A percentile compares a stretch with the other conserved stretches of the same genome.
Conservation (phyloP, 2,888 invertebrate genomes). For the Drosophila koepferae region DNA sequence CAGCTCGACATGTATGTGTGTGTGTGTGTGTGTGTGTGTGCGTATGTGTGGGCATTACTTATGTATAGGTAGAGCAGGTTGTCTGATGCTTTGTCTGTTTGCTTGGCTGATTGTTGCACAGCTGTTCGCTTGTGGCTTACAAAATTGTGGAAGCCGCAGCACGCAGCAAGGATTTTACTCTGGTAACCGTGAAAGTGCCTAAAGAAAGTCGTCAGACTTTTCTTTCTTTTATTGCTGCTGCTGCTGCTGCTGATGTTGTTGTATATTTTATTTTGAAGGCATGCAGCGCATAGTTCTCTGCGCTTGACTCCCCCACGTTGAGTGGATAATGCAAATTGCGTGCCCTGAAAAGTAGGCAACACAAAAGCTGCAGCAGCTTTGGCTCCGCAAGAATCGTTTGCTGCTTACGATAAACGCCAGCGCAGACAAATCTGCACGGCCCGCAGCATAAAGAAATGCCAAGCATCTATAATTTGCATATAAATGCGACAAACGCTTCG, state of each 20-base stretch:
- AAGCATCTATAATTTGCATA: conserved; percentile 79
- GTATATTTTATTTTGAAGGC: conserved; percentile 19
- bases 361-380: conserved; percentile 34
- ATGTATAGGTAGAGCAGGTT: conserved; percentile 30
- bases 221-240: conserved; percentile 2
- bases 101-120: conserved; percentile 58
- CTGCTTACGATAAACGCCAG: conserved; percentile 70
- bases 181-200: conserved; percentile 51
- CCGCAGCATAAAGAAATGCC: conserved; percentile 57
- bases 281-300: conserved; percentile 34
- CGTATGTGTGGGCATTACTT: conserved; percentile 25
- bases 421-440: conserved; percentile 71
- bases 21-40: conserved; percentile 19
- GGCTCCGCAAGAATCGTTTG: conserved; percentile 56
- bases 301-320: conserved; percentile 22
- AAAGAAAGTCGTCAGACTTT: conserved; percentile 59
- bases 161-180: conserved; percentile 26
- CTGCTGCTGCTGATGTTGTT: background rate
- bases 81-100: conserved; percentile 36
- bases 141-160: conserved; percentile 44
- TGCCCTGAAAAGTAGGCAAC: conserved; percentile 52
- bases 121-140: conserved; percentile 58
- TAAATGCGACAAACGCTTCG: conserved; percentile 72
- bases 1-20: conserved; percentile 22
- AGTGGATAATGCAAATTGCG: conserved; percentile 59